Evolutionary conservation across 2,797 vertebrate species (phyloP).

Genomic region (Tokudaia tokunoshimensis): DNA sequence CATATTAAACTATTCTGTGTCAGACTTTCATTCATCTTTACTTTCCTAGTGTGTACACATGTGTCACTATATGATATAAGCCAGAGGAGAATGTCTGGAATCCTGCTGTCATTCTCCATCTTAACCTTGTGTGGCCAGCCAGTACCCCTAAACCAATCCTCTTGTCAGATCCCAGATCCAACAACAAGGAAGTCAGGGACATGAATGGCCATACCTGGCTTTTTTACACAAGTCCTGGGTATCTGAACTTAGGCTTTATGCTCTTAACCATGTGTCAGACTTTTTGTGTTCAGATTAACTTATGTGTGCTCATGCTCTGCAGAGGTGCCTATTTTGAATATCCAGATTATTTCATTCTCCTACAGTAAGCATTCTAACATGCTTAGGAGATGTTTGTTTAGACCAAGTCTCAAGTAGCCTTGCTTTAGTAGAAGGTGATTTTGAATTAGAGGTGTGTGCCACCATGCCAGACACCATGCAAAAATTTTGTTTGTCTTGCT

Average conservation of each 20-base stretch:
- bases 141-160: neutral
- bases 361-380: neutral
- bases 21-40: neutral
- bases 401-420: neutral
- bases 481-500: slow-evolving; percentile 52
- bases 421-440: neutral
- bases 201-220: neutral
- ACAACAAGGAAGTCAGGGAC: neutral
- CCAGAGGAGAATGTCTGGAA: neutral
- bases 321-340: slow-evolving; percentile 55
- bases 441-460: neutral
- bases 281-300: slow-evolving; percentile 33
- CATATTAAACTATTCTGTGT: slow-evolving; percentile 59
- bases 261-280: neutral
- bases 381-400: neutral
- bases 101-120: neutral
- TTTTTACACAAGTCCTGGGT: neutral
- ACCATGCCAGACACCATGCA: neutral
- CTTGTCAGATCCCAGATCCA: neutral
- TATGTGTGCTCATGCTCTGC: slow-evolving; percentile 5
- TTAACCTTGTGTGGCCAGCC: neutral
- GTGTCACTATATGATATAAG: neutral
- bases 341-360: slow-evolving; percentile 52
- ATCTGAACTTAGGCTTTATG: neutral
- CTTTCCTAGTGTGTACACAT: neutral